Conservation (phyloP, 2,797 vertebrate species). For the Vireo griseus region DNA sequence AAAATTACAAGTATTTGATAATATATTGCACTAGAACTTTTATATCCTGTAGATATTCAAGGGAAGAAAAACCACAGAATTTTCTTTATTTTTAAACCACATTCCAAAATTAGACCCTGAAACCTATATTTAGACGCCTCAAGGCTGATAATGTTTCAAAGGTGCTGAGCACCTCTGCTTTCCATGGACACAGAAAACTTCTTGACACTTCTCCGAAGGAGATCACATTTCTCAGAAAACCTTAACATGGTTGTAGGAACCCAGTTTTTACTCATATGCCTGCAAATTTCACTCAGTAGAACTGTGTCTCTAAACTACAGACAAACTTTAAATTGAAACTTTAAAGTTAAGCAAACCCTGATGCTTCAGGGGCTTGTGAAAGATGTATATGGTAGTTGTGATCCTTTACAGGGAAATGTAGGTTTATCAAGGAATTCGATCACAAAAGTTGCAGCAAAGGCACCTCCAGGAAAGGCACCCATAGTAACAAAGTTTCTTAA, state of each 20-base stretch:
- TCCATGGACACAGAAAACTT: background rate
- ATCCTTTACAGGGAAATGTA: background rate
- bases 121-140: background rate
- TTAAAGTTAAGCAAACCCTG: background rate
- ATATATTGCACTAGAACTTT: background rate
- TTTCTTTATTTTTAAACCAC: background rate
- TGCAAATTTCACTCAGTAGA: background rate
- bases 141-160: background rate
- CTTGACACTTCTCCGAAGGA: background rate
- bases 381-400: accelerated
- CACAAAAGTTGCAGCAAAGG: background rate
- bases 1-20: background rate
- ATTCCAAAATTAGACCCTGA: constrained; percentile 3
- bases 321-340: background rate
- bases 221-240: constrained; percentile 21
- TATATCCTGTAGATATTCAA: background rate
- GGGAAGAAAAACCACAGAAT: background rate
- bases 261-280: background rate
- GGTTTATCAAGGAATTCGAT: background rate
- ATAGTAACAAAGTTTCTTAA: background rate
- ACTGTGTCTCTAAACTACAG: background rate
- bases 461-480: background rate
- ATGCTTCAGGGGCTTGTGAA: background rate
- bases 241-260: background rate
- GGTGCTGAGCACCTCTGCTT: background rate